These are phyloP conservation scores for Sinella curviseta DNA, from an alignment of 1,140 invertebrate genomes.

Conservation along the genomic window DNA sequence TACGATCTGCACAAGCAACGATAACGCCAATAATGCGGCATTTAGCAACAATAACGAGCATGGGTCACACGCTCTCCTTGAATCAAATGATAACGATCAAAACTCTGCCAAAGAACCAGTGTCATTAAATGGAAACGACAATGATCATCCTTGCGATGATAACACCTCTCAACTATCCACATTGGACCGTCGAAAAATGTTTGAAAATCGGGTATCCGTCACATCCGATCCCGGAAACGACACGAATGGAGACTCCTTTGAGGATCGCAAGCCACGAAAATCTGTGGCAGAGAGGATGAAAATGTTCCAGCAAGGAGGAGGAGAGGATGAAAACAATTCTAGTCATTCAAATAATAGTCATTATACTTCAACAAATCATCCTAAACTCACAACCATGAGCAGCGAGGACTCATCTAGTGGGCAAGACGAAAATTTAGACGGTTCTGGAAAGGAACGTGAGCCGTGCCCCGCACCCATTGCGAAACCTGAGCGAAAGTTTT, in stretches of 20 bases:
- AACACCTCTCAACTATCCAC: conserved; percentile 66
- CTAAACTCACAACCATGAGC: conserved; percentile 53
- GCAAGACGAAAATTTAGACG: conserved; percentile 51
- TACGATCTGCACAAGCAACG: conserved; percentile 11
- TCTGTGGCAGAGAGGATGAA: conserved; percentile 76
- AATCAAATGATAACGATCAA: conserved; percentile 33
- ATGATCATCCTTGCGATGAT: background rate
- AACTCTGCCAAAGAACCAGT: conserved; percentile 60
- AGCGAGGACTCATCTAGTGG: conserved; percentile 53
- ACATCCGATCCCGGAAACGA: background rate
- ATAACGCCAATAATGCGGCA: conserved; percentile 23
- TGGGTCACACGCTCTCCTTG: background rate
- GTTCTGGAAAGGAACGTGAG: conserved; percentile 55
- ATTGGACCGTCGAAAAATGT: conserved; percentile 69
- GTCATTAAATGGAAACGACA: background rate
- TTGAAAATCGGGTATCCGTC: conserved; percentile 56
- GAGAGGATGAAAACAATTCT: conserved; percentile 19
- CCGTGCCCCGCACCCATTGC: conserved; percentile 31
- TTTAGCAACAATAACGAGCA: conserved; percentile 25
- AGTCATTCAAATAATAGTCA: conserved; percentile 17
- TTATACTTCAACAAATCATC: background rate
- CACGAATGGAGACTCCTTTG: background rate
- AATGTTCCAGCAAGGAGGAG: conserved; percentile 62
- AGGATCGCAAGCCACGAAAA: conserved; percentile 31
- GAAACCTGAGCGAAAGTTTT: conserved; percentile 45